phyloP scores from a whole-genome alignment of 2,888 invertebrate species.

The Cataglyphis albicans region DNA sequence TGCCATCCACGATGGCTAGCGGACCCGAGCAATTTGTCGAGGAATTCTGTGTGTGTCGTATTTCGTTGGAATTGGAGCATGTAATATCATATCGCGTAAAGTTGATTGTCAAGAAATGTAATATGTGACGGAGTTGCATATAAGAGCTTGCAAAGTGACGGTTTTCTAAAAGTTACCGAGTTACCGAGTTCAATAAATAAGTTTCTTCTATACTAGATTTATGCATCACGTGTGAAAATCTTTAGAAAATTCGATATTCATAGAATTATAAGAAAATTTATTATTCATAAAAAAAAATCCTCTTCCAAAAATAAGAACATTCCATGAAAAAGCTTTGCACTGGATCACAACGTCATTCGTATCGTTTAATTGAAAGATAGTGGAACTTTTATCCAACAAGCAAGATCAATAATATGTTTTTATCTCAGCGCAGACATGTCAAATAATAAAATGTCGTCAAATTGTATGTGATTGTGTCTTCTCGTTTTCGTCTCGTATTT shows the following conservation, averaged over 20 bases:
- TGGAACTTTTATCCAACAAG: background rate
- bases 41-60: constrained; percentile 34
- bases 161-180: constrained; percentile 31
- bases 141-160: constrained; percentile 27
- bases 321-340: background rate
- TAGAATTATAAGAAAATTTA: background rate
- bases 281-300: background rate
- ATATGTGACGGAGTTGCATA: background rate
- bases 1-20: constrained; percentile 1
- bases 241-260: background rate
- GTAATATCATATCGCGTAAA: constrained; percentile 44
- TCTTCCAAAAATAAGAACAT: too few species aligned
- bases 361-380: background rate
- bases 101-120: constrained; percentile 35
- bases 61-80: constrained; percentile 37
- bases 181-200: constrained; percentile 38
- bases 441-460: constrained; percentile 9
- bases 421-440: background rate
- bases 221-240: background rate
- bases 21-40: constrained; percentile 47
- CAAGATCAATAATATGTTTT: background rate
- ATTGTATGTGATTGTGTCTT: constrained; percentile 8
- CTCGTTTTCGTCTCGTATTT: constrained; percentile 39
- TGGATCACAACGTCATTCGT: background rate
- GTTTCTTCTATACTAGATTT: constrained; percentile 17